These are phyloP conservation scores for Dipodomys ordii DNA, from an alignment of 2,113 vertebrate species.

Conservation along the genomic window DNA sequence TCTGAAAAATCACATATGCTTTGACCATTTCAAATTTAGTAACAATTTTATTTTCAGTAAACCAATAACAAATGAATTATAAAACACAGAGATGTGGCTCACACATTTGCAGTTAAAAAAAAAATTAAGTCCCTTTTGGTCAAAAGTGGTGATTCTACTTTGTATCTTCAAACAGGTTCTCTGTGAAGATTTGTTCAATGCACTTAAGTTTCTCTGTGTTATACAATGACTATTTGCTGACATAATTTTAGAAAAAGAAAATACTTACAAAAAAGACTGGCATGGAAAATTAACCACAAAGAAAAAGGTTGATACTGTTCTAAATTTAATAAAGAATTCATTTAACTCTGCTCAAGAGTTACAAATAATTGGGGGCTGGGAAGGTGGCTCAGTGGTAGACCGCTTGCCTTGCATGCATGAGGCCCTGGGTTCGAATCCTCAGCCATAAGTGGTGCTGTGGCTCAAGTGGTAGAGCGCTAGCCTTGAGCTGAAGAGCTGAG, in stretches of 20 bases:
- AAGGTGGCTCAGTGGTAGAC: no score
- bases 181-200: neutral
- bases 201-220: slow-evolving; percentile 10
- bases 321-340: slow-evolving; percentile 63
- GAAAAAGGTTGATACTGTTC: slow-evolving; percentile 32
- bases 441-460: no score
- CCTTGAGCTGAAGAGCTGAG: no score
- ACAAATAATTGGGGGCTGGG: neutral
- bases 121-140: neutral
- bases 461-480: no score
- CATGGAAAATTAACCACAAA: slow-evolving; percentile 28
- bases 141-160: slow-evolving; percentile 37
- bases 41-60: slow-evolving; percentile 62
- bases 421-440: no score
- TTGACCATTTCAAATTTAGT: slow-evolving; percentile 56
- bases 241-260: neutral
- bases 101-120: neutral
- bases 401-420: no score
- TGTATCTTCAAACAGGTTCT: neutral
- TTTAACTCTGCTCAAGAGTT: slow-evolving; percentile 33
- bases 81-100: slow-evolving; percentile 37
- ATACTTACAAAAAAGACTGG: slow-evolving; percentile 43
- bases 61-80: neutral
- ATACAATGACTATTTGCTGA: neutral
- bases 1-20: slow-evolving; percentile 54